phyloP scores from a whole-genome alignment of 2,888 invertebrate genomes.

The Elysia crispata region DNA sequence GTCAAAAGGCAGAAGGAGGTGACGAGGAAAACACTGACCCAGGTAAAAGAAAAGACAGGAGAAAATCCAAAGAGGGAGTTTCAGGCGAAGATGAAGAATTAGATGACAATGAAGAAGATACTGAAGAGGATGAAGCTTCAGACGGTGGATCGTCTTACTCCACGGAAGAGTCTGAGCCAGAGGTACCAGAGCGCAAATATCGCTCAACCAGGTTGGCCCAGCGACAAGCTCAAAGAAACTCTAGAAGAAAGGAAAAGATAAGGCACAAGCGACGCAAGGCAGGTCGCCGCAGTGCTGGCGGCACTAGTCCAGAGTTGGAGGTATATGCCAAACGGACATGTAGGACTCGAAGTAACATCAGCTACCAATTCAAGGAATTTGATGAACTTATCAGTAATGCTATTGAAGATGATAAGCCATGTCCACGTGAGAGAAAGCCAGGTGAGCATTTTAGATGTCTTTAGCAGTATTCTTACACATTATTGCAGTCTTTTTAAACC shows the following conservation, averaged over 20 bases:
- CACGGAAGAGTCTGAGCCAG: constrained; percentile 35
- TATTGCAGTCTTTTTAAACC: too few relatives aligned
- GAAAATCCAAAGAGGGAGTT: neutral
- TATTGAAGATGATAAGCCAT: constrained; percentile 72
- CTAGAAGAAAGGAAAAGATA: neutral
- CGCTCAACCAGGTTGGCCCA: constrained; percentile 37
- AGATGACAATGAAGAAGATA: constrained; percentile 79
- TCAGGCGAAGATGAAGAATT: constrained; percentile 60
- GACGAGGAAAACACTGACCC: too few relatives aligned
- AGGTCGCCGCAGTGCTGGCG: neutral
- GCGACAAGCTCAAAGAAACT: constrained; percentile 40
- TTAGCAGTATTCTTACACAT: neutral
- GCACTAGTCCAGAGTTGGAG: constrained; percentile 49
- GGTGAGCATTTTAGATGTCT: constrained; percentile 24
- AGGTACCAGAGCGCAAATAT: constrained; percentile 13
- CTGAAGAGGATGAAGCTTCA: constrained; percentile 86
- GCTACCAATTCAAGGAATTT: constrained; percentile 90
- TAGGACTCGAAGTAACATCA: constrained; percentile 86
- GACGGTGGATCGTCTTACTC: constrained; percentile 28
- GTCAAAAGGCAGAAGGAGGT: neutral
- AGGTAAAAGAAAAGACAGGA: too few relatives aligned
- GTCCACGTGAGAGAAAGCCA: constrained; percentile 42
- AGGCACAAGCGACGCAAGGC: constrained; percentile 6
- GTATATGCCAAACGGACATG: constrained; percentile 80
- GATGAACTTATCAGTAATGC: constrained; percentile 97